Percentiles rank a stretch among this genome's conserved stretches.
phyloP scores from a whole-genome alignment of 2,888 invertebrate species.

The Diloba caeruleocephala region DNA sequence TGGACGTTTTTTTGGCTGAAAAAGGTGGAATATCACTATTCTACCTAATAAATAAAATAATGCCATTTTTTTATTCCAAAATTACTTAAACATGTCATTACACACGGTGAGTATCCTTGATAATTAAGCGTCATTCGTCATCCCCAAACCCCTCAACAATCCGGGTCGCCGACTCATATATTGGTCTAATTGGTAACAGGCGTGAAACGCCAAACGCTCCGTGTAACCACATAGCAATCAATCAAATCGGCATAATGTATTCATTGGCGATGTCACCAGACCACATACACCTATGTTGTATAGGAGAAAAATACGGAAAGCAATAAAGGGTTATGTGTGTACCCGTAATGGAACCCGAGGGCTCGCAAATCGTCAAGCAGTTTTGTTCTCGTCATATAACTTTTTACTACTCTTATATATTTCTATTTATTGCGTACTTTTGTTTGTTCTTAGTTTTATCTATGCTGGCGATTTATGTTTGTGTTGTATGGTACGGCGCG shows the following conservation, averaged over 20 bases:
- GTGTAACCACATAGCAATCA: conserved; percentile 43
- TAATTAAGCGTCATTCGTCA: conserved; percentile 45
- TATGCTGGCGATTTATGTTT: conserved; percentile 38
- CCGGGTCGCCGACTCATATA: conserved; percentile 31
- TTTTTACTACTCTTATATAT: conserved; percentile 56
- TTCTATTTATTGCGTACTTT: conserved; percentile 54
- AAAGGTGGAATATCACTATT: no score
- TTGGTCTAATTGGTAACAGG: conserved; percentile 44
- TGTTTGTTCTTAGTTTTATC: conserved; percentile 52
- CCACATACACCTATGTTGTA: conserved; percentile 40
- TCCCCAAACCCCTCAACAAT: conserved; percentile 27
- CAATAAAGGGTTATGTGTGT: conserved; percentile 54
- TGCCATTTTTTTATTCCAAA: not conserved
- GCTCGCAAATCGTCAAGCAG: conserved; percentile 57
- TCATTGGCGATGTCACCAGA: conserved; percentile 44
- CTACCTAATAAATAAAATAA: no score
- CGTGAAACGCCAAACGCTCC: conserved; percentile 31
- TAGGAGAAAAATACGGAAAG: conserved; percentile 48
- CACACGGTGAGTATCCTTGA: conserved; percentile 28
- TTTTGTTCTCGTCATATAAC: conserved; percentile 55
- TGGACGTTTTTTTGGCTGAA: no score
- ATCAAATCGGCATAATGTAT: conserved; percentile 53
- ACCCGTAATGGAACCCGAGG: conserved; percentile 49
- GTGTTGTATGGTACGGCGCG: conserved; percentile 29
- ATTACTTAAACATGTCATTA: conserved; percentile 15